These are phyloP conservation scores for Chrysopilus asiliformis DNA, from an alignment of 2,888 invertebrate genomes.

Conservation along the genomic window DNA sequence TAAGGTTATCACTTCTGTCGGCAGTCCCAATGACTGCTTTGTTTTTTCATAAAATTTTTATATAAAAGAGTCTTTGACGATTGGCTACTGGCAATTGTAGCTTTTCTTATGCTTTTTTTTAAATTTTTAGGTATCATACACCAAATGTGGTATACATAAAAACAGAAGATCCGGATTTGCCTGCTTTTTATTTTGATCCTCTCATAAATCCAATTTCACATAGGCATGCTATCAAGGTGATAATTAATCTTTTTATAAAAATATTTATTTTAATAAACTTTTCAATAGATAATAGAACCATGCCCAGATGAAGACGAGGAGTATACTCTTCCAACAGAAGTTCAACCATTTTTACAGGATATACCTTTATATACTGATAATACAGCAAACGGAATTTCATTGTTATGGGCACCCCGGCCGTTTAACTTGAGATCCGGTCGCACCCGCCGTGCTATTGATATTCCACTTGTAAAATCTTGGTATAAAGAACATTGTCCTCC, in stretches of 20 bases:
- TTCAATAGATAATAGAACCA: conserved; percentile 55
- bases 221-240: conserved; percentile 67
- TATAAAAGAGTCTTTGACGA: too few relatives aligned
- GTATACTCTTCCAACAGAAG: conserved; percentile 78
- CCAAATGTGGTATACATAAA: conserved; percentile 99
- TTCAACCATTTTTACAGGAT: conserved; percentile 86
- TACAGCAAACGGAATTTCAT: conserved; percentile 94
- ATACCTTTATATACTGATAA: conserved; percentile 96
- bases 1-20: too few relatives aligned
- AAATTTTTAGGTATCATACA: conserved; percentile 76
- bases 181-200: conserved; percentile 99
- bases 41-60: too few relatives aligned
- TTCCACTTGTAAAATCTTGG: conserved; percentile 96
- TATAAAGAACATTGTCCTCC: conserved; percentile 90
- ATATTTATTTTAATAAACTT: conserved; percentile 1
- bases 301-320: conserved; percentile 90
- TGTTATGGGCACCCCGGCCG: conserved; percentile 95
- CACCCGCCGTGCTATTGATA: conserved; percentile 86
- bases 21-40: too few relatives aligned
- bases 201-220: conserved; percentile 98
- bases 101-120: too few relatives aligned
- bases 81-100: too few relatives aligned
- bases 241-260: not conserved
- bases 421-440: conserved; percentile 94
- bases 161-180: conserved; percentile 98